Evolutionary conservation across 2,888 invertebrate genomes (phyloP).

Genomic region (Parasteatoda lunata): DNA sequence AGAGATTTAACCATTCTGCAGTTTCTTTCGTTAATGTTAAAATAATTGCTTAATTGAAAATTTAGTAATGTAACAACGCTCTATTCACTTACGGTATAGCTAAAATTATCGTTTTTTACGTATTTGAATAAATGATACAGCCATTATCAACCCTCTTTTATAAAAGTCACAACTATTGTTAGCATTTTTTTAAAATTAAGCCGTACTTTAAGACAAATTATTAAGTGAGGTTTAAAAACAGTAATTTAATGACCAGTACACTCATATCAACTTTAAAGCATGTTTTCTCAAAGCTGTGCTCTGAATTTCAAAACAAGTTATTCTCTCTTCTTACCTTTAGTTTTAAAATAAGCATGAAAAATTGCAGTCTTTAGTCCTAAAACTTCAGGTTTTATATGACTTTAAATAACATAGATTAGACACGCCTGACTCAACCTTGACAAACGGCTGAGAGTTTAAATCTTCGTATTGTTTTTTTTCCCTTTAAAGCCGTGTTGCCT

Average conservation of each 20-base stretch:
- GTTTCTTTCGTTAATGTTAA: too few species aligned
- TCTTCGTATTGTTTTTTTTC: not conserved
- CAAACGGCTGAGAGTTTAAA: slow-evolving; percentile 28
- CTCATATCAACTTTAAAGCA: slow-evolving; percentile 10
- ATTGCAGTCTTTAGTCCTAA: slow-evolving; percentile 1
- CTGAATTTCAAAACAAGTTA: slow-evolving; percentile 18
- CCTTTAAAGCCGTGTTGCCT: not conserved
- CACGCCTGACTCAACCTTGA: slow-evolving; percentile 47
- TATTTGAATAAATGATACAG: too few species aligned
- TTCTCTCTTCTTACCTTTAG: not conserved
- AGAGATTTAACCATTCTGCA: too few species aligned
- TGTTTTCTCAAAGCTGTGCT: slow-evolving; percentile 7
- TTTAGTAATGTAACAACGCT: too few species aligned
- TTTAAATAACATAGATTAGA: slow-evolving; percentile 44
- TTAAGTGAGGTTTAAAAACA: slow-evolving; percentile 5
- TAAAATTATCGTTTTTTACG: too few species aligned
- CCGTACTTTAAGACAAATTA: not conserved
- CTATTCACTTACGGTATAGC: too few species aligned
- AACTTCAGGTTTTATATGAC: slow-evolving; percentile 9
- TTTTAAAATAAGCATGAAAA: slow-evolving; percentile 2
- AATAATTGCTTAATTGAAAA: too few species aligned
- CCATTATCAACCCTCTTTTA: too few species aligned
- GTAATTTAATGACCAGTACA: slow-evolving; percentile 10
- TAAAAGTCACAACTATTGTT: too few species aligned
- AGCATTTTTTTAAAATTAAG: not conserved